Percentiles rank a stretch among this genome's conserved stretches.
Evolutionary conservation across 2,113 vertebrate genomes (phyloP).

Genomic region (human (Homo sapiens)): DNA sequence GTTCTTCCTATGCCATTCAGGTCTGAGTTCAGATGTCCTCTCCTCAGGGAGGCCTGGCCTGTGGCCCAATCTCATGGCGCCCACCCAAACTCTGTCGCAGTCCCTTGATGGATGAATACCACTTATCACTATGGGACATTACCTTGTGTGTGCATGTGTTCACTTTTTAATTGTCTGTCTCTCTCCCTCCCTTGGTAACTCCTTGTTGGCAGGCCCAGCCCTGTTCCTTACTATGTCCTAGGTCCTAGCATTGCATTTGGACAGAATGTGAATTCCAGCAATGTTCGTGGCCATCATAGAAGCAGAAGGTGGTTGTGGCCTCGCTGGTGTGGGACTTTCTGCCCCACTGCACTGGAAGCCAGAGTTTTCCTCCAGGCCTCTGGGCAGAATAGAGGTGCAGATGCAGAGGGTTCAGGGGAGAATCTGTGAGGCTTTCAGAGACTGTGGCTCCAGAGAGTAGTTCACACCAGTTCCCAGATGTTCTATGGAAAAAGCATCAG

Average conservation of each 20-base stretch:
- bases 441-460: not conserved
- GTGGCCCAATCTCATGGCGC: not conserved
- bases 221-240: not conserved
- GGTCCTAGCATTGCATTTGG: not conserved
- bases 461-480: constrained; percentile 8
- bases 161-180: not conserved
- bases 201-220: not conserved
- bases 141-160: not conserved
- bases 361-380: not conserved
- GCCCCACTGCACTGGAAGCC: not conserved
- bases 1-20: not conserved
- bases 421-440: not conserved
- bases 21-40: not conserved
- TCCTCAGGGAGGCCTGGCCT: not conserved
- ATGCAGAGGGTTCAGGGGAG: not conserved
- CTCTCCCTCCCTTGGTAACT: not conserved
- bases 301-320: not conserved
- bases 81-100: not conserved
- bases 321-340: rapidly evolving
- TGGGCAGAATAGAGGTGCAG: not conserved
- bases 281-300: not conserved
- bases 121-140: not conserved
- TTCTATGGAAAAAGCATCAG: constrained; percentile 62
- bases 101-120: not conserved
- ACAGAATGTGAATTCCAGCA: not conserved